Evolutionary conservation across 2,113 vertebrate species (phyloP), one percentile per base, ranked within the genome.

Genomic region (Urocitellus parryii): DNA sequence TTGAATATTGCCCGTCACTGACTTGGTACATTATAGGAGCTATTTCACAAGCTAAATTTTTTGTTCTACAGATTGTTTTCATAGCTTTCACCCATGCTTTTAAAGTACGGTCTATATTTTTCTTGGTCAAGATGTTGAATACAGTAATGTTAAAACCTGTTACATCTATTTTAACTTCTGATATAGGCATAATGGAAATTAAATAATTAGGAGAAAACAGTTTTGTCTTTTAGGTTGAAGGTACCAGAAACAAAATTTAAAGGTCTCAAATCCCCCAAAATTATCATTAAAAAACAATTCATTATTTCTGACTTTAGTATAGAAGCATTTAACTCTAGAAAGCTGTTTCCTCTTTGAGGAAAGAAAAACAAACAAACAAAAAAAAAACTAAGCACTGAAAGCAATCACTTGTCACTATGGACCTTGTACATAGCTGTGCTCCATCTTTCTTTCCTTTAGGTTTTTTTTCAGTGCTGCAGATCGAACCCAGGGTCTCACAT

Each of bases 161-260:
- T 89, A 56, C 1, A 67, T 95, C 48, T 88, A n/a, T 24, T 88
- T 88, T 84, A 88, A 92, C 73, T 88, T 84, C 73, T 94, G n/a
- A 74, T 80, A 68, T 29, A 88, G 58, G 29, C 14, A 42, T 84
- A 92, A 89, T 95, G 76, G 45, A 89, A 96, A 87, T 96, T 92
- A 95, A 70, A 79, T 94, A 73, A 96, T 48, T 24, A 84, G 45
- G 53, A 83, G 61, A 88, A 61, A 27, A 77, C 9, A 80, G 18
- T 88, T 22, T 32, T 63, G 24, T 90, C 72, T 88, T 96, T 96
- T 91, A 90, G 78, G 37, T 90, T 63, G 90, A 12, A 90, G 24
- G 16, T 91, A 68, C 37, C 7, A 78, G 72, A 90, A 94, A 85
- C 32, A 88, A 70, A 92, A 81, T 77, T 85, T 82, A 81, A 27